A percentile compares a stretch with the other conserved stretches of the same genome.
phyloP scores from a whole-genome alignment of 2,797 vertebrate species.

The Rhinophrynus dorsalis region DNA sequence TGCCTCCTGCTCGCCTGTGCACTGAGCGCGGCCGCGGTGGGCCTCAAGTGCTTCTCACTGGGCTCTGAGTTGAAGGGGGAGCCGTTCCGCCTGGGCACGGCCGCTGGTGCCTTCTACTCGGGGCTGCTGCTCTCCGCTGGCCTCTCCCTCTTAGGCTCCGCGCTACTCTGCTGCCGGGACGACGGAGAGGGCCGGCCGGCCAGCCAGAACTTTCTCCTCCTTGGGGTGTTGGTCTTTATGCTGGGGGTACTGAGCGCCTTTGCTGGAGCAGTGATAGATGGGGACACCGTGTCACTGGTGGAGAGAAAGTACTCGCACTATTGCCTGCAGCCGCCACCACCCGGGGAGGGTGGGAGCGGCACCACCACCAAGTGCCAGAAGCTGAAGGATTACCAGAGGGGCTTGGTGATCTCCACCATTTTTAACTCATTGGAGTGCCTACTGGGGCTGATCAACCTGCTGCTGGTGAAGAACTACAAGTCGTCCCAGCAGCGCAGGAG shows the following conservation, averaged over 20 bases:
- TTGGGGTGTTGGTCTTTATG: slow-evolving; percentile 89
- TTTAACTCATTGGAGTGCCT: slow-evolving; percentile 91
- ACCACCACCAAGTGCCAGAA: slow-evolving; percentile 74
- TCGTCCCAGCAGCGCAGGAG: slow-evolving; percentile 73
- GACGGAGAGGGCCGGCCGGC: slow-evolving; percentile 67
- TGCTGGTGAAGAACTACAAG: slow-evolving; percentile 87
- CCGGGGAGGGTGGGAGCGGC: slow-evolving; percentile 42
- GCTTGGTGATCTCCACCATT: slow-evolving; percentile 86
- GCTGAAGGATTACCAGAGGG: slow-evolving; percentile 86
- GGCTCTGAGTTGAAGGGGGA: slow-evolving; percentile 85
- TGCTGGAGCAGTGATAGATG: slow-evolving; percentile 93
- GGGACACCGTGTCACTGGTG: slow-evolving; percentile 89
- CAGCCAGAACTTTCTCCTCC: slow-evolving; percentile 87
- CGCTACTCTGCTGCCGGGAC: slow-evolving; percentile 83
- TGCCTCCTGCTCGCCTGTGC: slow-evolving; percentile 91
- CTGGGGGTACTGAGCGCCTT: slow-evolving; percentile 91
- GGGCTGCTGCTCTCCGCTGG: slow-evolving; percentile 85
- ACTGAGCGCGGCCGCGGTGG: slow-evolving; percentile 88
- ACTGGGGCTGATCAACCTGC: slow-evolving; percentile 85
- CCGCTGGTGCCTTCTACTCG: slow-evolving; percentile 92
- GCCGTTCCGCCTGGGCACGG: slow-evolving; percentile 86
- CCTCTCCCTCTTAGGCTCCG: slow-evolving; percentile 82
- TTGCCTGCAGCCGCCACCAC: slow-evolving; percentile 73
- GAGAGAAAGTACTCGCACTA: slow-evolving; percentile 91
- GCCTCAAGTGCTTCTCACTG: slow-evolving; percentile 88